Conservation (phyloP, 1,140 invertebrate species). For the Drosophila novamexicana region DNA sequence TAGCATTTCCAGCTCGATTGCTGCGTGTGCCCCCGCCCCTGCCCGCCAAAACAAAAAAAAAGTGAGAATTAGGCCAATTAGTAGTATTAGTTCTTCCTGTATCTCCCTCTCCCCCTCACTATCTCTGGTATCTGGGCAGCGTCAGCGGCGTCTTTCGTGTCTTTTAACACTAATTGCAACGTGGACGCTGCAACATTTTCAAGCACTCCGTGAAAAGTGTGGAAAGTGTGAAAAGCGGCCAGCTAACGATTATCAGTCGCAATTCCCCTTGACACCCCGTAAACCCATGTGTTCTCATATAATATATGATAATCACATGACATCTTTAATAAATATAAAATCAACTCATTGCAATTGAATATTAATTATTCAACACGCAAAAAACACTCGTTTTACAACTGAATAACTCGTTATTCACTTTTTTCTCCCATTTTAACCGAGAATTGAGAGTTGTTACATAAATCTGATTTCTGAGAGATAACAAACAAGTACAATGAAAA, state of each 20-base stretch:
- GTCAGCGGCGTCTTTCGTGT: conserved; percentile 62
- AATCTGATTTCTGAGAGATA: conserved; percentile 33
- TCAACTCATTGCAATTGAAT: conserved; percentile 5
- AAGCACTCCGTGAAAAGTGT: conserved; percentile 38
- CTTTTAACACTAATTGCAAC: conserved; percentile 78
- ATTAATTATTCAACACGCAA: conserved; percentile 3
- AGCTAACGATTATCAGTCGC: neutral
- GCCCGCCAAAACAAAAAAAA: conserved; percentile 33
- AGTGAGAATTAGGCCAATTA: conserved; percentile 81
- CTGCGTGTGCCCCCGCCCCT: conserved; percentile 11
- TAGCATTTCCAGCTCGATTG: conserved; percentile 14
- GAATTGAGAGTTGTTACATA: conserved; percentile 12
- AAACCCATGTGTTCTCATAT: neutral
- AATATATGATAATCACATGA: neutral
- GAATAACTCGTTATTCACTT: conserved; percentile 10
- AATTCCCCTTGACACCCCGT: neutral
- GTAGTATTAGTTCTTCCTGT: conserved; percentile 72
- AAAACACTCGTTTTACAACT: conserved; percentile 1
- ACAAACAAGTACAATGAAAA: conserved; percentile 16
- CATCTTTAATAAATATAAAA: conserved; percentile 1
- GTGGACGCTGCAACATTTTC: conserved; percentile 53
- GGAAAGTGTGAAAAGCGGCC: neutral
- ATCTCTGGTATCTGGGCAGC: conserved; percentile 13
- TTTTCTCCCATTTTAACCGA: conserved; percentile 23
- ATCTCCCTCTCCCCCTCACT: neutral